phyloP scores from a whole-genome alignment of 2,797 vertebrate species.

The Gallinago nigripennis region DNA sequence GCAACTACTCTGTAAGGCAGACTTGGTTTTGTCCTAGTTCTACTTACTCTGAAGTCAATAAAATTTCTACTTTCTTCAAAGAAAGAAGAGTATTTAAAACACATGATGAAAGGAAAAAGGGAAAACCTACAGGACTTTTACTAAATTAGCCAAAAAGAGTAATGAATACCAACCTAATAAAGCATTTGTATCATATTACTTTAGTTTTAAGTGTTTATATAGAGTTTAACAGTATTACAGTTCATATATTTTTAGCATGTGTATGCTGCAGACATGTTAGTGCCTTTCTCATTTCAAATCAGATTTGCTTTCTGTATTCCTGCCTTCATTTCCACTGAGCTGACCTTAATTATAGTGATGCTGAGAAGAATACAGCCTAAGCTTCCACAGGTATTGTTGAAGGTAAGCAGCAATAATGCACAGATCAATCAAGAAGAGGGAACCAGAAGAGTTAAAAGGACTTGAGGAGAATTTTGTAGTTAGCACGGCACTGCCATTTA shows the following conservation, averaged over 20 bases:
- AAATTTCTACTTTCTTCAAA: not conserved
- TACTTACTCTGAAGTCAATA: not conserved
- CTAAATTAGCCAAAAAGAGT: not conserved
- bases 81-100: not conserved
- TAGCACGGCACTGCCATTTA: not conserved
- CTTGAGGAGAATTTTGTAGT: not conserved
- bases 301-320: not conserved
- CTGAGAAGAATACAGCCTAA: not conserved
- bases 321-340: not conserved
- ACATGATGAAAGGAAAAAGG: not conserved
- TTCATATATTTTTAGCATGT: not conserved
- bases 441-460: not conserved
- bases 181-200: not conserved
- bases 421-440: not conserved
- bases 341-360: not conserved
- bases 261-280: not conserved
- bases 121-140: not conserved
- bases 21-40: not conserved
- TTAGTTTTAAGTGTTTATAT: not conserved
- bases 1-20: not conserved
- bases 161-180: not conserved
- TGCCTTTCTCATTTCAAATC: not conserved
- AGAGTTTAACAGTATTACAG: not conserved
- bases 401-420: not conserved
- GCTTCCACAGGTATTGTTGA: not conserved